Conservation (phyloP, 2,797 vertebrate species). For the Lophius americanus region DNA sequence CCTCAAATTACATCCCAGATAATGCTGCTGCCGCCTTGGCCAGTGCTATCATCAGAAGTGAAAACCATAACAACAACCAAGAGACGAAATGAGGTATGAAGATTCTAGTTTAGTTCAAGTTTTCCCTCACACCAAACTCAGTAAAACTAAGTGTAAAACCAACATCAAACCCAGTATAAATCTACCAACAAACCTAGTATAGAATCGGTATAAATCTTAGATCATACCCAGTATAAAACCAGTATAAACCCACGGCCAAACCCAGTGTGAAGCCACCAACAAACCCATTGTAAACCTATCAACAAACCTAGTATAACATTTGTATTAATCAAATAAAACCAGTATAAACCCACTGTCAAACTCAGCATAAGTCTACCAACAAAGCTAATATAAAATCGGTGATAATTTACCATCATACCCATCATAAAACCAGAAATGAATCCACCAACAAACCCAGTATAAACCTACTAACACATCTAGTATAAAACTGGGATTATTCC, state of each 20-base stretch:
- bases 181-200: neutral
- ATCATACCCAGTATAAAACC: neutral
- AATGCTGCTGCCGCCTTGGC: slow-evolving; percentile 3
- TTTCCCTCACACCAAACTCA: neutral
- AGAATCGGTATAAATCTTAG: too few species aligned
- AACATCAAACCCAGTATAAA: neutral
- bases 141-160: neutral
- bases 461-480: too few species aligned
- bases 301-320: neutral
- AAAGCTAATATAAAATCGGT: neutral
- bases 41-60: too few species aligned
- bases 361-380: neutral
- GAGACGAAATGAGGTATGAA: neutral
- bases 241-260: neutral
- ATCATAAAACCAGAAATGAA: too few species aligned
- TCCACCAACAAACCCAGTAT: too few species aligned
- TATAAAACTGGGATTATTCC: too few species aligned
- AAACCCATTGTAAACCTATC: slow-evolving; percentile 2
- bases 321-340: neutral
- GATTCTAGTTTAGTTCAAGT: neutral
- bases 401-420: too few species aligned
- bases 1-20: slow-evolving; percentile 25
- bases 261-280: accelerated
- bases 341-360: slow-evolving; percentile 1
- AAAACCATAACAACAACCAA: neutral